Base-by-base conservation (phyloP, 37 sponge, comb jelly and placozoan genomes). In the Spongia lamella region DNA sequence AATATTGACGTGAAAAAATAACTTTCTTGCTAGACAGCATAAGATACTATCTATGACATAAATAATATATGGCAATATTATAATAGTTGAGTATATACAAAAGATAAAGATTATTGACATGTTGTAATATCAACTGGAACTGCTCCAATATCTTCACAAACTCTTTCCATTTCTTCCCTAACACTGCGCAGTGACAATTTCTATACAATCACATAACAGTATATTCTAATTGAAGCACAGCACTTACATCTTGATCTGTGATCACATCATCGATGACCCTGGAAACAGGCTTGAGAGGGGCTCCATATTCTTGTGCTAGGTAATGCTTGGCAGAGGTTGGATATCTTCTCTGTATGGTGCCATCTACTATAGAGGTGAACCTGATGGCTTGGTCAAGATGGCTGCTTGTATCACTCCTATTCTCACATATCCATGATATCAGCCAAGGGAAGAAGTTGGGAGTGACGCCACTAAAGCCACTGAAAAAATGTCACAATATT, bases 391-490 rank as follows among this genome's bases (percentile, higher is more conserved):
- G 40, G 5, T 60, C 68, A 56, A 68, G 73, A 56, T 16, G 73
- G 43, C 71, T 74, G 4, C 7, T 27, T 7, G 43, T 25, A 1
- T 65, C 77, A 1, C 59, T 52, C 21, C 47, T 55, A 53, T 80
- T 71, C 19, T 74, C 56, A 37, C 78, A 77, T 76, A 95, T 33
- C 96, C 96, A 95, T 21, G 76, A 81, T 20, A 70, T 47, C 56
- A 88, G 29, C 88, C 88, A 82, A 0, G 96, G 96, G 38, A 74
- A 85, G 85, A 91, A 95, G 79, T 91, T 95, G 25, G 83, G 54
- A 21, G 80, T 75, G 7, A 95, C 81, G 14, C 96, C 96, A 82
- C 92, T 88, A 72, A 85, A 91, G 1, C 96, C 96, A 80, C 89
- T 89, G 68, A 15, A 80, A 2, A 64, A 22, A n/a, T 13, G 27